Evolutionary conservation across 2,797 vertebrate genomes (phyloP), one percentile per base, ranked within the genome.

Genomic region (Tympanoctomys barrerae): DNA sequence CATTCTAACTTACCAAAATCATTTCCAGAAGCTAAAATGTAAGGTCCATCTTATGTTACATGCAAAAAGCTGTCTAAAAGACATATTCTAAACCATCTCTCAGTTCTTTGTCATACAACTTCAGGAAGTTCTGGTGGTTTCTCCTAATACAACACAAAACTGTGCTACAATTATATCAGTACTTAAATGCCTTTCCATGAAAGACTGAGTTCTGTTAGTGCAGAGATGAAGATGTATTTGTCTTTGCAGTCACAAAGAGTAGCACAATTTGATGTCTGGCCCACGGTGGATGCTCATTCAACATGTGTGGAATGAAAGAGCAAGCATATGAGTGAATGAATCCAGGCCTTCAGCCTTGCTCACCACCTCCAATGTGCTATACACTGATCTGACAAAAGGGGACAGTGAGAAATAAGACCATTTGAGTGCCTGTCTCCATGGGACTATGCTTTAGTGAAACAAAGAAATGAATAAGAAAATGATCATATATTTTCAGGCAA

Each of bases 1-100:
- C 36, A 66, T 26, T 87, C 52, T 90, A 19, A 90, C 18, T 24
- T 87, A 71, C 10, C 49, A 87, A 54, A 26, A 62, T 91, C 75
- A 94, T 19, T 87, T 92, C n/a, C 75, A 94, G 62, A 94, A 95
- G 70, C 49, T 49, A 82, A 61, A 93, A 68, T 49, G 0, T 73
- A 46, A 8, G 8, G 21, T 92, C 1, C 31, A 14, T n/a, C 42
- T 80, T 64, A 57, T 3, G 61, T n/a, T n/a, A 64, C 61, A 83
- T 36, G 13, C n/a, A 77, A 87, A 61, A 1, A 39, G 2, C 13
- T 52, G 2, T 70, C 5, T 86, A 77, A 54, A 75, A 61, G 33
- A 94, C 12, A 33, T 89, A 46, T 26, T 92, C 26, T 80, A 82
- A 94, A 92, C 14, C 39, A 26, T 77, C 6, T 88, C 19, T 94